Evolutionary conservation across 1,140 invertebrate species (phyloP), one percentile per base, ranked within the genome.

Genomic region (Papilio machaon): DNA sequence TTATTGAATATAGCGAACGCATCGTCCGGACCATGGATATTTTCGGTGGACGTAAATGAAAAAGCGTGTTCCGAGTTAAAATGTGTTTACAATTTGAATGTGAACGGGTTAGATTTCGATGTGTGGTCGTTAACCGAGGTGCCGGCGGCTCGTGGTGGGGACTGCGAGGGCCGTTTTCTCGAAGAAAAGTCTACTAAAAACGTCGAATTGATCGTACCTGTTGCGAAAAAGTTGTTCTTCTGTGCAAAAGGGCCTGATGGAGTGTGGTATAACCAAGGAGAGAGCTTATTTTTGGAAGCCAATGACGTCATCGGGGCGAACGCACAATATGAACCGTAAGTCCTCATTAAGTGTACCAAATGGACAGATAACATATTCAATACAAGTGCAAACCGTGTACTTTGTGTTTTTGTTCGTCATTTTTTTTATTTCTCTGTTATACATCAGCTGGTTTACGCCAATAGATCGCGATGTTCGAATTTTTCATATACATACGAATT

Each of bases 51-150:
- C 77, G 81, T 90, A 60, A 85, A 89, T 64, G 87, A 85, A 73
- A 81, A 81, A 67, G 79, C 82, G 77, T 92, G 91, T 87, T 80
- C 79, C 79, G 80, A 85, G 49, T 77, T 82, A 35, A 88, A 86
- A 84, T 92, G 91, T 91, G 88, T 87, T 86, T 91, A 90, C 87
- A 83, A 88, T 79, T 82, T 92, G 80, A 85, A 88, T 86, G 90
- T 92, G 86, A 84, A 85, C 80, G 88, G 86, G 82, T 67, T 79
- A 58, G 85, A 87, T 81, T 82, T 88, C 49, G 80, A 85, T 46
- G 83, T 85, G 80, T 93, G 91, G 91, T 92, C 91, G 67, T 86
- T 93, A 87, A 93, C 91, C 83, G 84, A 82, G 30, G 80, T 83
- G 75, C 84, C 86, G 81, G 87, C 81, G 70, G 54, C 74, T 60